These are phyloP conservation scores for Nothoprocta pentlandii DNA, from an alignment of 2,113 vertebrate genomes.

Conservation along the genomic window DNA sequence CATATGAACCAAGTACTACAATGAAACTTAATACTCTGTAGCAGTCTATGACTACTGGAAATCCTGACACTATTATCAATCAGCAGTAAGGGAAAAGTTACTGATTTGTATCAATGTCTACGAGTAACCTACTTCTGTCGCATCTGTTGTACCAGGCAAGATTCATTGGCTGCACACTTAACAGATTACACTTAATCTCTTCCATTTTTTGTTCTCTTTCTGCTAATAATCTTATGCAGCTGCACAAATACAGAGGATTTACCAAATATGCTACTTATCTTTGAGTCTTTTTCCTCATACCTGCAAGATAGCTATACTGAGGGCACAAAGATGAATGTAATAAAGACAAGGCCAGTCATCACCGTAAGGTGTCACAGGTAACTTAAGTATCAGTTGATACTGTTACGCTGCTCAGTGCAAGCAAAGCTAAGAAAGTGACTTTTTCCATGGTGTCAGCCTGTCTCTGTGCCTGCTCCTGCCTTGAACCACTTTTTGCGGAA, in stretches of 20 bases:
- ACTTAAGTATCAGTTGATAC: neutral
- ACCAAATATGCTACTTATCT: neutral
- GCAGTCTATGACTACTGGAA: neutral
- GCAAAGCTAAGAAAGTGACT: neutral
- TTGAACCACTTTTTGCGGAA: neutral
- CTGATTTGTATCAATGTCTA: neutral
- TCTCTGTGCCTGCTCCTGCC: neutral
- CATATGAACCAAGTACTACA: neutral
- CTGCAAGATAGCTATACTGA: neutral
- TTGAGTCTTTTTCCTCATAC: neutral
- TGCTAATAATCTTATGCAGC: neutral
- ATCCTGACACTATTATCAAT: neutral
- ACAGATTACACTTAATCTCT: neutral
- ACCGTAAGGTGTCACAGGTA: neutral
- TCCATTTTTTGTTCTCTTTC: neutral
- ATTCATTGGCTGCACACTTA: neutral
- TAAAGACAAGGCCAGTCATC: neutral
- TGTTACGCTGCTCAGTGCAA: neutral
- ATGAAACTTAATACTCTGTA: neutral
- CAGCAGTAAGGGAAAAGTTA: neutral
- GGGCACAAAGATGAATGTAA: neutral
- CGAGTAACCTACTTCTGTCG: neutral
- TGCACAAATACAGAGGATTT: neutral
- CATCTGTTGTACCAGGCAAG: neutral
- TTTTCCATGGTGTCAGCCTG: neutral